A percentile compares a stretch with the other conserved stretches of the same genome.
Conservation (phyloP, 1,140 invertebrate species). For the Drosophila arawakana region DNA sequence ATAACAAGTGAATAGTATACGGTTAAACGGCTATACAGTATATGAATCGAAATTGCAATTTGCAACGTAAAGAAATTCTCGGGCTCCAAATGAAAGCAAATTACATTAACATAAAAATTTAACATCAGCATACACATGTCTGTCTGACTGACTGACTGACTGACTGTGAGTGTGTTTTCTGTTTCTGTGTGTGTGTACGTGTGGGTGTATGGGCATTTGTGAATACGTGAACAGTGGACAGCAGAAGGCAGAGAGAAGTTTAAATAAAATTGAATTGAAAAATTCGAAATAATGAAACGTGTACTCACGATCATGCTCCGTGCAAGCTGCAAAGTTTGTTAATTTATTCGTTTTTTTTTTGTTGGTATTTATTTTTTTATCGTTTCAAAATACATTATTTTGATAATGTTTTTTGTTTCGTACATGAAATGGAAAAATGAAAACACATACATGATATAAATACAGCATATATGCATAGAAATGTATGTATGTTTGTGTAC, state of each 20-base stretch:
- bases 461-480: conserved; percentile 55
- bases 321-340: conserved; percentile 88
- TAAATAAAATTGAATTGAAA: conserved; percentile 65
- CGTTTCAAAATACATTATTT: conserved; percentile 37
- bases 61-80: conserved; percentile 18
- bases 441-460: conserved; percentile 76
- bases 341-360: conserved; percentile 46
- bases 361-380: too few relatives aligned
- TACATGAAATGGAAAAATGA: conserved; percentile 77
- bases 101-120: conserved; percentile 80
- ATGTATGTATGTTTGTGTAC: conserved; percentile 26
- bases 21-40: conserved; percentile 6
- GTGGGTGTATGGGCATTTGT: conserved; percentile 16
- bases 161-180: conserved; percentile 15
- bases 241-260: conserved; percentile 35
- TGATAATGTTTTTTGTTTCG: conserved; percentile 84
- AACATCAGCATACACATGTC: conserved; percentile 65
- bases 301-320: conserved; percentile 93
- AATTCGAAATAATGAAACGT: conserved; percentile 78
- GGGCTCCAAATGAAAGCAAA: conserved; percentile 38
- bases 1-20: conserved; percentile 26
- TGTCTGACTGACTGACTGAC: conserved; percentile 19
- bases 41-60: conserved; percentile 39
- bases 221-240: conserved; percentile 55
- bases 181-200: conserved; percentile 30